These are phyloP conservation scores for Batillaria attramentaria DNA, from an alignment of 1,140 invertebrate species.

Conservation along the genomic window DNA sequence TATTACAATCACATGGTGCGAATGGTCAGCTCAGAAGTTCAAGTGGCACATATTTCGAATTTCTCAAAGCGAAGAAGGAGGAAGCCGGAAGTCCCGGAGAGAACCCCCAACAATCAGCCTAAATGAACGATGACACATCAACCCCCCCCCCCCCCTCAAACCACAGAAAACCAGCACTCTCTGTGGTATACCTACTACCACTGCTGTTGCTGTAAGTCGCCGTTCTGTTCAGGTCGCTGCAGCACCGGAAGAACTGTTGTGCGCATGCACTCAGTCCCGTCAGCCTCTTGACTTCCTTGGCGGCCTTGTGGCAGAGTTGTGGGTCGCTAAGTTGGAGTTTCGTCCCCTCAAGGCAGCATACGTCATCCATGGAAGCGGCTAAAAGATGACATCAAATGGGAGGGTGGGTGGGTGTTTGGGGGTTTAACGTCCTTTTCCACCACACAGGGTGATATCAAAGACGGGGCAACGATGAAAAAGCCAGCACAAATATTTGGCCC, in stretches of 20 bases:
- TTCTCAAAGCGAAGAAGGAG: not conserved
- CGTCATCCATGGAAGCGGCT: conserved; percentile 23
- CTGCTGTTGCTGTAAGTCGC: conserved; percentile 1
- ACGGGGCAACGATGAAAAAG: too few species aligned
- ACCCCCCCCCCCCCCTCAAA: not conserved
- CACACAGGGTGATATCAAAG: too few species aligned
- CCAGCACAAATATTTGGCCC: too few species aligned
- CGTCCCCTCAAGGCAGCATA: conserved; percentile 43
- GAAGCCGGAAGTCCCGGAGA: too few species aligned
- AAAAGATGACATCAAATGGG: too few species aligned
- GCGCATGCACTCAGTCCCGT: conserved; percentile 41
- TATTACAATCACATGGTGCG: too few species aligned
- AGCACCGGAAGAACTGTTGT: conserved; percentile 43
- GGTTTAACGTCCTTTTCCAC: too few species aligned
- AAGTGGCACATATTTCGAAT: not conserved
- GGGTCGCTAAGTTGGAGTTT: conserved; percentile 27
- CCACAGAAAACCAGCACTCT: not conserved
- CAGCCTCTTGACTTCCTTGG: conserved; percentile 34
- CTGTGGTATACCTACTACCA: conserved; percentile 31
- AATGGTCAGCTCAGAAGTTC: too few species aligned
- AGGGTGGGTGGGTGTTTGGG: too few species aligned
- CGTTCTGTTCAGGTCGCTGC: conserved; percentile 30
- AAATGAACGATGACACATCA: not conserved
- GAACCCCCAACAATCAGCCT: too few species aligned
- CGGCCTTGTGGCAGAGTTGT: conserved; percentile 34